A percentile compares a stretch with the other conserved stretches of the same genome.
phyloP scores from a whole-genome alignment of 2,113 vertebrate species.

The rat (Rattus norvegicus) region DNA sequence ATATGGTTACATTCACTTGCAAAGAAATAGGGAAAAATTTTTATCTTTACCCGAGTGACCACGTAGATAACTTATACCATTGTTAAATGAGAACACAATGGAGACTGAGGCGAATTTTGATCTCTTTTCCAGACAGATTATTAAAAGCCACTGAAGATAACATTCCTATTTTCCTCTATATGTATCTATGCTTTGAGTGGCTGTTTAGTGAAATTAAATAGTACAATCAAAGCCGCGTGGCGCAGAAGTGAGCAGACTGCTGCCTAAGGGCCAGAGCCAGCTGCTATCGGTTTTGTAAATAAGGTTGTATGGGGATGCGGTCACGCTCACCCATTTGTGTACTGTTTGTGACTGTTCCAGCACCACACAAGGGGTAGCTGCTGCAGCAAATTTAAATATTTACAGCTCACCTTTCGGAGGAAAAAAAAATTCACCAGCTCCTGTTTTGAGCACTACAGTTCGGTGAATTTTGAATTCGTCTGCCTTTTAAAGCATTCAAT shows the following conservation, averaged over 20 bases:
- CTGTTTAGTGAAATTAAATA: not conserved
- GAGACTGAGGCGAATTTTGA: not conserved
- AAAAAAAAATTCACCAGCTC: not conserved
- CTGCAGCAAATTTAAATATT: slow-evolving; percentile 38
- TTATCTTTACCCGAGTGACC: not conserved
- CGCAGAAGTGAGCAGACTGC: not conserved
- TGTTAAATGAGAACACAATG: not conserved
- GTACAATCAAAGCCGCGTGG: not conserved
- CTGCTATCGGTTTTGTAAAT: not conserved
- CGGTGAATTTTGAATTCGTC: not conserved
- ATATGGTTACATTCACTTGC: not conserved
- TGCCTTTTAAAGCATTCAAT: not conserved
- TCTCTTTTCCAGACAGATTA: not conserved
- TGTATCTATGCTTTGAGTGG: slow-evolving; percentile 4
- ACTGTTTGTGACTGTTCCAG: not conserved
- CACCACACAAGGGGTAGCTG: not conserved
- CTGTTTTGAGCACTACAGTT: not conserved
- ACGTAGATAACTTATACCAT: not conserved
- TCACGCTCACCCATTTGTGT: not conserved
- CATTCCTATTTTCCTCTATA: not conserved
- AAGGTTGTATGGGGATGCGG: not conserved
- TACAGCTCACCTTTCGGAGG: not conserved
- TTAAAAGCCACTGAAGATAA: not conserved
- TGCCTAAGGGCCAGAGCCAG: not conserved
- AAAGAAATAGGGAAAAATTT: not conserved